Conservation (phyloP, 2,888 invertebrate species). For the Hedychridium roseum region DNA sequence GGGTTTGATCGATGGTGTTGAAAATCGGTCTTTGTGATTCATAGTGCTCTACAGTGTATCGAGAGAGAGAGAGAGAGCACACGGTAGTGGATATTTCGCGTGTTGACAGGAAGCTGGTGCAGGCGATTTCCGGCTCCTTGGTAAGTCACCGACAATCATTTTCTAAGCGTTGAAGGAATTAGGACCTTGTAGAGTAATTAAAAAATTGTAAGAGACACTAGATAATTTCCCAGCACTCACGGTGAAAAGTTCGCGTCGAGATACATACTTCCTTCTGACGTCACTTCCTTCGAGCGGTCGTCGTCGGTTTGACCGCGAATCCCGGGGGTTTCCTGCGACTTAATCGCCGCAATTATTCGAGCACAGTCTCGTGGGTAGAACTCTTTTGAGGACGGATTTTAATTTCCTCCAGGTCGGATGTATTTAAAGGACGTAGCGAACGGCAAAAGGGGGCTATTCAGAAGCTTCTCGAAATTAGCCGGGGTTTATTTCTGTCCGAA, state of each 20-base stretch:
- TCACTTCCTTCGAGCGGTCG: slow-evolving; percentile 30
- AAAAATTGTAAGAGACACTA: no score
- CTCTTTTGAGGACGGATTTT: slow-evolving; percentile 6
- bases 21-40: slow-evolving; percentile 22
- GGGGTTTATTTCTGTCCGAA: slow-evolving; percentile 7
- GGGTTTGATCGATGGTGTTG: no score
- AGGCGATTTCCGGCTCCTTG: slow-evolving; percentile 2
- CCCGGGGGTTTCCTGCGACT: slow-evolving; percentile 16
- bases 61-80: slow-evolving; percentile 9
- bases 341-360: slow-evolving; percentile 24
- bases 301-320: slow-evolving; percentile 14
- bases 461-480: slow-evolving; percentile 7
- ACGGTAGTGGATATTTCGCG: slow-evolving; percentile 18
- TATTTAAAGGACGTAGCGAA: no score
- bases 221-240: background rate
- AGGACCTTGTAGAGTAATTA: no score
- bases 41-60: slow-evolving; percentile 31
- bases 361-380: slow-evolving; percentile 8
- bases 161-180: background rate
- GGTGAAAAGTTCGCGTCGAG: slow-evolving; percentile 21
- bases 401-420: no score
- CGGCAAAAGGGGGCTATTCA: no score
- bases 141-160: slow-evolving; percentile 19
- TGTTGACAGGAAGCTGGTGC: slow-evolving; percentile 3
- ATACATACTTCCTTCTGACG: slow-evolving; percentile 37